These are phyloP conservation scores for Acanthopleura granulata DNA, from an alignment of 2,888 invertebrate species.

Conservation along the genomic window DNA sequence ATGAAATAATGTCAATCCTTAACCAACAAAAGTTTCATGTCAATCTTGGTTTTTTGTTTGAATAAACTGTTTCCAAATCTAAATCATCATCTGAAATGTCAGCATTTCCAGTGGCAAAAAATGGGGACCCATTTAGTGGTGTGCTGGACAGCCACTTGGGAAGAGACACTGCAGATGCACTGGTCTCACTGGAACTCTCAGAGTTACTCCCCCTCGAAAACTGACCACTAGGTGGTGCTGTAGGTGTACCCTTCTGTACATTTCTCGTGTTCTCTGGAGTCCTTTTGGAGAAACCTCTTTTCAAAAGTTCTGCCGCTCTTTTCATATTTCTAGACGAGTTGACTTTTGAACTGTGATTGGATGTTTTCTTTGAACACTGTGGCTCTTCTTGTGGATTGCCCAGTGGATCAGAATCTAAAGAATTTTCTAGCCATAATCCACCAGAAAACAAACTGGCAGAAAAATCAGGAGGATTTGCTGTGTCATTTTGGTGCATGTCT, in stretches of 20 bases:
- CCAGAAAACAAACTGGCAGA: too few relatives aligned
- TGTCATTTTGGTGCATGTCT: too few relatives aligned
- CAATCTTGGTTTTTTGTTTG: too few relatives aligned
- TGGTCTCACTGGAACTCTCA: not conserved
- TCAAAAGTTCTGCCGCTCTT: conserved; percentile 7
- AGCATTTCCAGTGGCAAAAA: not conserved
- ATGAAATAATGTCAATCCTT: too few relatives aligned
- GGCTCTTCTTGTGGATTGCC: too few relatives aligned
- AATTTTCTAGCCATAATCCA: too few relatives aligned
- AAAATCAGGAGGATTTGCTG: too few relatives aligned
- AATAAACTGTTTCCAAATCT: not conserved
- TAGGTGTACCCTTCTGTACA: not conserved
- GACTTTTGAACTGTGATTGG: not conserved
- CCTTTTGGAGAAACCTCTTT: not conserved
- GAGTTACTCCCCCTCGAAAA: not conserved
- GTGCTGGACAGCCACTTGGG: not conserved
- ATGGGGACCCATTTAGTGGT: not conserved
- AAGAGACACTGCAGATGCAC: not conserved
- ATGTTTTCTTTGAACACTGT: not conserved
- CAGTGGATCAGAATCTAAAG: too few relatives aligned
- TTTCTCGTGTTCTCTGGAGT: not conserved
- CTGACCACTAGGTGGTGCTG: not conserved
- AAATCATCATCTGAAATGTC: conserved; percentile 1
- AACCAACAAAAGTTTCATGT: too few relatives aligned
- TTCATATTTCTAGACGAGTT: not conserved